Evolutionary conservation across 2,888 invertebrate genomes (phyloP).

Genomic region (Brachyptera risi): DNA sequence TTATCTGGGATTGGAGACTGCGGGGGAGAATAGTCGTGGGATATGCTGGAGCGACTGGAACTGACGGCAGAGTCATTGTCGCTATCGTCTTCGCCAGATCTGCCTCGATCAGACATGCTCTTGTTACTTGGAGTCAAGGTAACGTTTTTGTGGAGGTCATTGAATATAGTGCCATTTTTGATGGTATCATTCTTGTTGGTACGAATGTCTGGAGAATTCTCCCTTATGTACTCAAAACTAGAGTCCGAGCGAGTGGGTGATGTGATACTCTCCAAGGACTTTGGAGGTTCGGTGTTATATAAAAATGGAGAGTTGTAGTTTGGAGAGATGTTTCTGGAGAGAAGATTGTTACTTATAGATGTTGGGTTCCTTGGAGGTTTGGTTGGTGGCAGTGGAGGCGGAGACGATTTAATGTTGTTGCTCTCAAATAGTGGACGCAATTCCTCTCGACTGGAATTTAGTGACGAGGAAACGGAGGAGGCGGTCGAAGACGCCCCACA

Average conservation of each 20-base stretch:
- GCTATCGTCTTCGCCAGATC: constrained; percentile 66
- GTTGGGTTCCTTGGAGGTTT: constrained; percentile 37
- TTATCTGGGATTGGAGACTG: constrained; percentile 63
- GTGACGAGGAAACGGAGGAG: constrained; percentile 38
- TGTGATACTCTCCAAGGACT: constrained; percentile 55
- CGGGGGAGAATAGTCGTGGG: constrained; percentile 69
- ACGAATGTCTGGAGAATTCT: constrained; percentile 40
- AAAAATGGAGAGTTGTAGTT: too few species aligned
- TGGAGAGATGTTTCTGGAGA: constrained; percentile 29
- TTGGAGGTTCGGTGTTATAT: constrained; percentile 53
- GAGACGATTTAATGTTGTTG: constrained; percentile 27
- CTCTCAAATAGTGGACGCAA: constrained; percentile 34
- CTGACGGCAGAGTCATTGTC: constrained; percentile 88
- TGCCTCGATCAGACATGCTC: constrained; percentile 36
- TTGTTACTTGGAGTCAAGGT: neutral
- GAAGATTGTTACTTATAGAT: constrained; percentile 40
- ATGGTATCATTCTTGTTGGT: neutral
- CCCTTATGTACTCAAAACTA: too few species aligned
- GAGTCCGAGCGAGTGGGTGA: too few species aligned
- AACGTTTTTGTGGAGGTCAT: constrained; percentile 27
- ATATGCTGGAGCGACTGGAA: constrained; percentile 74
- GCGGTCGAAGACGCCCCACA: constrained; percentile 50
- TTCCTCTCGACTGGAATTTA: constrained; percentile 39
- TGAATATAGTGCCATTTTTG: constrained; percentile 1
- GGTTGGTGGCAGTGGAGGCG: constrained; percentile 29